A percentile compares a stretch with the other conserved stretches of the same genome.
phyloP scores from a whole-genome alignment of 2,888 invertebrate genomes.

The Bruchidius siliquastri region DNA sequence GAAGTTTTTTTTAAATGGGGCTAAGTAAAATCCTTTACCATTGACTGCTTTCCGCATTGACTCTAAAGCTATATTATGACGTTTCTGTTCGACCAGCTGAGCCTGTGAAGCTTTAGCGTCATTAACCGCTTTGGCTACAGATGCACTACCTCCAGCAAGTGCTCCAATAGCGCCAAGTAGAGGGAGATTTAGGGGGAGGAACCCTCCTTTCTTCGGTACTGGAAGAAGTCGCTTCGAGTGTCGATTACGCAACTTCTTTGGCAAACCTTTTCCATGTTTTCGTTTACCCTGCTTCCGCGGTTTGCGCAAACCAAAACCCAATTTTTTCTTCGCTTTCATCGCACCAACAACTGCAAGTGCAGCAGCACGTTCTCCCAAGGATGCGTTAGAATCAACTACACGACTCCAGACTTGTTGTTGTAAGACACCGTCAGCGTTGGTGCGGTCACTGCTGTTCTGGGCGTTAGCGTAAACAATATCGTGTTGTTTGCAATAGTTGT shows the following conservation, averaged over 20 bases:
- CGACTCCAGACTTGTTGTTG: conserved; percentile 2
- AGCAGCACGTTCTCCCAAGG: conserved; percentile 1
- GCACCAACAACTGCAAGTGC: neutral
- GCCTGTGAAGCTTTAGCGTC: neutral
- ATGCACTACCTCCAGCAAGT: neutral
- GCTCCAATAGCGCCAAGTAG: neutral
- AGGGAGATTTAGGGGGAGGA: neutral
- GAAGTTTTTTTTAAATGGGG: too few relatives aligned
- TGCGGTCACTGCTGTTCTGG: conserved; percentile 1
- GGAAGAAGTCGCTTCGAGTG: too few relatives aligned
- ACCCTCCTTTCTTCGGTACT: neutral
- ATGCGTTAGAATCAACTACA: neutral
- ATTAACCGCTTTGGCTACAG: neutral
- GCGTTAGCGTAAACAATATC: neutral
- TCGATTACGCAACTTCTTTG: too few relatives aligned
- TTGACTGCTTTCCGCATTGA: too few relatives aligned
- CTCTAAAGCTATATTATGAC: neutral
- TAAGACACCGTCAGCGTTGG: conserved; percentile 2
- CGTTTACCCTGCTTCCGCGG: too few relatives aligned
- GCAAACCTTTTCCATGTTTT: too few relatives aligned
- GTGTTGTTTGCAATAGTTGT: neutral
- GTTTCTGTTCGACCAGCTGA: neutral
- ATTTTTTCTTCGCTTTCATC: conserved; percentile 3
- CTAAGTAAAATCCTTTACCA: too few relatives aligned
- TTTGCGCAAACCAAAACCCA: neutral